A percentile compares a stretch with the other conserved stretches of the same genome.
phyloP scores from a whole-genome alignment of 2,113 vertebrate species.

The Carlito syrichta region DNA sequence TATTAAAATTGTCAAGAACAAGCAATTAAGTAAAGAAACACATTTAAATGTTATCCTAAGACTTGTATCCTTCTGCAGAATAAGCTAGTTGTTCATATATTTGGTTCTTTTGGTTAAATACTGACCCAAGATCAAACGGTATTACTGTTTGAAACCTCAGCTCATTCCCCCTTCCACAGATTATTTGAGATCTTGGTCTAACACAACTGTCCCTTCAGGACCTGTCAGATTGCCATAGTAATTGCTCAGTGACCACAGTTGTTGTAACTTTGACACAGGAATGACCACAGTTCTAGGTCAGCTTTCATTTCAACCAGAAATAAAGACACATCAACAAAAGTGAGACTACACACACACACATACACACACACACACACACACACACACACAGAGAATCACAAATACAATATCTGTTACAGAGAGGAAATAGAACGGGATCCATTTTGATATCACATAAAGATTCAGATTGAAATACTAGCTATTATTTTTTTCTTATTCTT shows the following conservation, averaged over 20 bases:
- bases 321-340: slow-evolving; percentile 56
- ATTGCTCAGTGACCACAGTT: slow-evolving; percentile 53
- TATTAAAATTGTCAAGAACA: slow-evolving; percentile 10
- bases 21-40: neutral
- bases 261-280: slow-evolving; percentile 24
- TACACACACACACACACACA: too few species aligned
- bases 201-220: slow-evolving; percentile 44
- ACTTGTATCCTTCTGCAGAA: neutral
- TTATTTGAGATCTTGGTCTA: neutral
- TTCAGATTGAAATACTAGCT: neutral
- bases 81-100: neutral
- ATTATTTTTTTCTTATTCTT: neutral
- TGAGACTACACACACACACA: neutral
- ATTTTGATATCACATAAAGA: neutral
- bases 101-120: neutral
- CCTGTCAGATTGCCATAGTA: neutral
- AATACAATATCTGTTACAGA: neutral
- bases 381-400: neutral
- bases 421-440: neutral
- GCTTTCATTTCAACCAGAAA: slow-evolving; percentile 66
- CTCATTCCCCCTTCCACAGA: neutral
- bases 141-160: neutral
- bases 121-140: slow-evolving; percentile 28
- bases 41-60: neutral
- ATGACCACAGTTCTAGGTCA: slow-evolving; percentile 58